Base-by-base conservation (phyloP, 2,113 vertebrate species). In the Protobothrops flavoviridis region DNA sequence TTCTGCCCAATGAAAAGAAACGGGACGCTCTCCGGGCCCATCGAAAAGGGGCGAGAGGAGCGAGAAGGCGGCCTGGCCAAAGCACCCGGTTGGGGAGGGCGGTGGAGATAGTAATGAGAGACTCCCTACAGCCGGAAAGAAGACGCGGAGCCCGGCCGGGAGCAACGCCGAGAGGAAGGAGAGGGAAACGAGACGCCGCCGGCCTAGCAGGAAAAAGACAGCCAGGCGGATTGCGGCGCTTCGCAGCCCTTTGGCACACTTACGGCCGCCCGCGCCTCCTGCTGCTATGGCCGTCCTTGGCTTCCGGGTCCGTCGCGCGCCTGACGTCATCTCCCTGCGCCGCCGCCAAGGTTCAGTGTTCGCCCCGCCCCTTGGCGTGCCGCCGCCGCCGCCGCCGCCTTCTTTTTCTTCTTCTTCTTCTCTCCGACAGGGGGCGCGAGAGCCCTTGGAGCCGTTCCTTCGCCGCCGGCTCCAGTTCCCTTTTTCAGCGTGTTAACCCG, bases 391-490 rank as follows among this genome's bases (percentile, higher is more conserved):
- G 48, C 48, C 48, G 9, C 9, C 48, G 10, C 10, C 9, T 10
- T 10, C 1, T 48, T 48, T 9, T 50, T 50, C 48, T 50, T 50
- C 48, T 48, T 48, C 61, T 13, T 5, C 12, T 69, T 0, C 1
- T 17, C 11, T 90, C 94, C 98, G 95, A 93, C 97, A 98, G 98
- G 90, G 95, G 97, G 97, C 91, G 97, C 7, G 88, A 95, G 23
- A 97, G 69, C 15, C 6, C 33, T 81, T 20, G 69, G 95, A 94
- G 57, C 50, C 1, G n/a, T 45, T 33, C 33, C 15, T 81, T 81
- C 33, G 74, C 33, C 33, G 3, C 1, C 8, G 69, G 3, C 3
- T 64, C n/a, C 3, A 3, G 1, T 6, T 5, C 7, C 7, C 39
- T 39, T 7, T 13, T 4, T 9, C 29, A 10, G 26, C 87, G 29